Conservation (phyloP, 2,113 vertebrate genomes). For the Dicerorhinus sumatrensis region DNA sequence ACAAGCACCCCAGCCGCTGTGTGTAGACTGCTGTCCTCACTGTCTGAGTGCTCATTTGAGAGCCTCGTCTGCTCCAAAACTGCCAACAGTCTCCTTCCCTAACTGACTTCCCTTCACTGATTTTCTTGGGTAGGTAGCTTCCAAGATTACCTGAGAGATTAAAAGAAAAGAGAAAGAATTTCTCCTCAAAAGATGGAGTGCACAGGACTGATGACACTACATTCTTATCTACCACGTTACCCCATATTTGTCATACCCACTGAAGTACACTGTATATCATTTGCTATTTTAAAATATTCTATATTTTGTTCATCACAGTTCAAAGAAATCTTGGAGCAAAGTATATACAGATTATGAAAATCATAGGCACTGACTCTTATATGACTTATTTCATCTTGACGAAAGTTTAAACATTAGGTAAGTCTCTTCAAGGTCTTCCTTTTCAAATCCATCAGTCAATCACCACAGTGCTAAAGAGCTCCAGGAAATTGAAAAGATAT, state of each 20-base stretch:
- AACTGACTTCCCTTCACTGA: neutral
- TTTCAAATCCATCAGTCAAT: neutral
- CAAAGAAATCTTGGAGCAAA: neutral
- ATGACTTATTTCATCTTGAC: neutral
- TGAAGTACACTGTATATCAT: neutral
- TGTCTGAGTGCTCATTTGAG: neutral
- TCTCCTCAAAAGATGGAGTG: neutral
- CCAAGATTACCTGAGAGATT: neutral
- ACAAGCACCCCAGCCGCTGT: fast-evolving
- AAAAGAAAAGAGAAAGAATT: neutral
- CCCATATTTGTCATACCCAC: fast-evolving
- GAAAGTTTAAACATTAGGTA: neutral
- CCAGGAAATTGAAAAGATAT: neutral
- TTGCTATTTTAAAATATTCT: neutral
- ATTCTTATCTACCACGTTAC: fast-evolving
- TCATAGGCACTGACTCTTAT: fast-evolving
- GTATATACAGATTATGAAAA: neutral
- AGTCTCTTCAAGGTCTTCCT: neutral
- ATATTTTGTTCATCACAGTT: neutral
- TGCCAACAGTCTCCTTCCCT: no score
- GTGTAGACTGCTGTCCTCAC: fast-evolving
- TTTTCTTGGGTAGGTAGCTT: neutral
- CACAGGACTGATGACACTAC: fast-evolving
- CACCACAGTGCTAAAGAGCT: neutral
- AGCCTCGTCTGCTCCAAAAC: neutral